Evolutionary conservation across 2,113 vertebrate genomes (phyloP), one percentile per base, ranked within the genome.

Genomic region (Glaucidium brasilianum): DNA sequence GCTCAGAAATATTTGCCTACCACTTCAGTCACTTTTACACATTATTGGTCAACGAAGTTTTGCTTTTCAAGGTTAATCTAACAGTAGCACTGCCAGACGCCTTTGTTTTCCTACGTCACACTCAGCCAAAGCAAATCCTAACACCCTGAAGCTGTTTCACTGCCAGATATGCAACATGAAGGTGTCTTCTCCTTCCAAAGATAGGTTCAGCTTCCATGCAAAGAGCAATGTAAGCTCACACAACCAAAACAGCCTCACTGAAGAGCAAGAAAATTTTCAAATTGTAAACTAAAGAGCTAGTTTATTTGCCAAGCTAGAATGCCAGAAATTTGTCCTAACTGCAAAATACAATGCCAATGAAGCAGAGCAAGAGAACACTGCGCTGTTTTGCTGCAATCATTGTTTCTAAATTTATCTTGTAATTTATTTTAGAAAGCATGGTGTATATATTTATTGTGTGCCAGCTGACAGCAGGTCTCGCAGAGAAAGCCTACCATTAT

Each of bases 31-130:
- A 52, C 91, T 92, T 95, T 79, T 53, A 80, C 63, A 83, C 0
- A 0, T 85, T 94, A 63, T 13, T n/a, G 83, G 88, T 71, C 85
- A 94, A 64, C 56, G 71, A 63, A 89, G 52, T 73, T 92, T 72
- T 73, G 88, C 64, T 88, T 71, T 73, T 84, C 94, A 96, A 96
- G 95, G 96, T 97, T 97, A 97, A 88, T 64, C 91, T 56, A 97
- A 96, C 64, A 78, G 60, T 0, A 41, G 75, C 0, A 1, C 72
- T 95, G 94, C 92, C 94, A 97, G 96, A 92, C 0, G 23, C 14
- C 4, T 83, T 53, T 63, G 63, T 80, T 91, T 87, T 72, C 81
- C 66, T 49, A 69, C 0, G 0, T 77, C 71, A 83, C 14, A 2
- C 37, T 74, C 26, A 35, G 94, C 77, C 94, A 96, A 95, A 95